Evolutionary conservation across 35 echinoderm and acorn worm species (phyloP).

Genomic region (Ophiothrix spiculata): DNA sequence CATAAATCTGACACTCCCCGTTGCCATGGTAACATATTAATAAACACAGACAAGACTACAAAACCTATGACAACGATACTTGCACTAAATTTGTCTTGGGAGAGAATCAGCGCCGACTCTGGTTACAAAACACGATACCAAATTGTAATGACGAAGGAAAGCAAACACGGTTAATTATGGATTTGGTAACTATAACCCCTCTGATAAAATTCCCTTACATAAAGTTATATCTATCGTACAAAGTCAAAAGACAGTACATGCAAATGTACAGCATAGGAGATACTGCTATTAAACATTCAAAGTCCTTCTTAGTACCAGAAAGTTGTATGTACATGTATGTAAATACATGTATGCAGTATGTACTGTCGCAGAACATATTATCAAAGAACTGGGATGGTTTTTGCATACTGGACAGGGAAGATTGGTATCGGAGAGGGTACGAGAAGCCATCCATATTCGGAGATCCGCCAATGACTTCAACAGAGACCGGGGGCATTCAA

Average conservation of each 20-base stretch:
- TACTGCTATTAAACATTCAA: not conserved
- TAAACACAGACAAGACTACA: not conserved
- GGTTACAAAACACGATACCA: not conserved
- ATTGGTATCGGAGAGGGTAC: too few relatives aligned
- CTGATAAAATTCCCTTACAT: too few relatives aligned
- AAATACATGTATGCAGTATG: too few relatives aligned
- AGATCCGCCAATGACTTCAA: too few relatives aligned
- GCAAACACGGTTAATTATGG: constrained; percentile 9
- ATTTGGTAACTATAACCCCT: too few relatives aligned
- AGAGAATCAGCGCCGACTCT: not conserved
- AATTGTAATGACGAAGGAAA: not conserved
- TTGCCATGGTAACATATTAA: not conserved
- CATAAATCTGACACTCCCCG: not conserved
- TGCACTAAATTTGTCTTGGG: not conserved
- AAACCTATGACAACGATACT: not conserved
- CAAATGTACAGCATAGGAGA: not conserved
- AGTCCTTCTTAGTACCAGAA: not conserved
- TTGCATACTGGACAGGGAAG: too few relatives aligned
- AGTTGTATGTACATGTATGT: too few relatives aligned
- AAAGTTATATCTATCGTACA: too few relatives aligned
- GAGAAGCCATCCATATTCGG: too few relatives aligned
- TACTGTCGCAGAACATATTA: too few relatives aligned
- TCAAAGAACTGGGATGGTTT: too few relatives aligned
- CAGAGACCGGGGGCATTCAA: too few relatives aligned
- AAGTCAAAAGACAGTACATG: not conserved